Percentiles rank a stretch among this genome's conserved stretches.
Evolutionary conservation across 2,797 vertebrate species (phyloP).

Genomic region (Sphaeramia orbicularis): DNA sequence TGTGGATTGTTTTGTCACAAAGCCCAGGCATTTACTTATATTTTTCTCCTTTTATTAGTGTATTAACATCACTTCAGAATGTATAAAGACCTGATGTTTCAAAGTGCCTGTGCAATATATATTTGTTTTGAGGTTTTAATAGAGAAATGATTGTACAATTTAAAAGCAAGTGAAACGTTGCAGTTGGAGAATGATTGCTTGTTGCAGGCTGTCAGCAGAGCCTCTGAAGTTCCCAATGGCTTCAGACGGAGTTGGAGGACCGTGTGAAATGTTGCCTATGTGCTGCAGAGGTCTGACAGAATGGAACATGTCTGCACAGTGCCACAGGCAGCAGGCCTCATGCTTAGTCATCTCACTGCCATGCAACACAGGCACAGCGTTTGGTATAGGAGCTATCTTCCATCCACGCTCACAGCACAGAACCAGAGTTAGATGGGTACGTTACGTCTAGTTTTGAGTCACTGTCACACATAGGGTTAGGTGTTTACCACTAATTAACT

Average conservation of each 20-base stretch:
- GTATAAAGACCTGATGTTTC: background rate
- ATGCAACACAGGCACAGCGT: slow-evolving; percentile 39
- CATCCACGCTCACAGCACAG: slow-evolving; percentile 22
- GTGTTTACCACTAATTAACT: slow-evolving; percentile 1
- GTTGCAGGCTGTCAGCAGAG: slow-evolving; percentile 45
- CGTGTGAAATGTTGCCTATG: slow-evolving; percentile 76
- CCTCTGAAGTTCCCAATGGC: slow-evolving; percentile 66
- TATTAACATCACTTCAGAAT: slow-evolving; percentile 1
- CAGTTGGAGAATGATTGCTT: slow-evolving; percentile 25
- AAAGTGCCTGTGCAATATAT: background rate
- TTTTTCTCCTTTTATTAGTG: background rate
- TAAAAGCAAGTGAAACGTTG: slow-evolving; percentile 6
- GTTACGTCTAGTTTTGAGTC: slow-evolving; percentile 36
- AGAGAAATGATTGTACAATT: background rate
- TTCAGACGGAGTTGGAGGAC: slow-evolving; percentile 64
- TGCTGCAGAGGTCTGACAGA: slow-evolving; percentile 75
- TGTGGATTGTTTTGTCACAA: slow-evolving; percentile 9
- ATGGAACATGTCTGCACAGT: slow-evolving; percentile 80
- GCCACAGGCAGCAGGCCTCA: slow-evolving; percentile 71
- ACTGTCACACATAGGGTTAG: background rate
- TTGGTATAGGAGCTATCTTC: slow-evolving; percentile 37
- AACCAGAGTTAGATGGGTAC: background rate
- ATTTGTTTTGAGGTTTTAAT: background rate
- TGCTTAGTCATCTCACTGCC: slow-evolving; percentile 75
- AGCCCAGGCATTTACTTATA: background rate